Evolutionary conservation across 1,140 invertebrate species (phyloP).

Genomic region (Cyphomyrmex costatus): DNA sequence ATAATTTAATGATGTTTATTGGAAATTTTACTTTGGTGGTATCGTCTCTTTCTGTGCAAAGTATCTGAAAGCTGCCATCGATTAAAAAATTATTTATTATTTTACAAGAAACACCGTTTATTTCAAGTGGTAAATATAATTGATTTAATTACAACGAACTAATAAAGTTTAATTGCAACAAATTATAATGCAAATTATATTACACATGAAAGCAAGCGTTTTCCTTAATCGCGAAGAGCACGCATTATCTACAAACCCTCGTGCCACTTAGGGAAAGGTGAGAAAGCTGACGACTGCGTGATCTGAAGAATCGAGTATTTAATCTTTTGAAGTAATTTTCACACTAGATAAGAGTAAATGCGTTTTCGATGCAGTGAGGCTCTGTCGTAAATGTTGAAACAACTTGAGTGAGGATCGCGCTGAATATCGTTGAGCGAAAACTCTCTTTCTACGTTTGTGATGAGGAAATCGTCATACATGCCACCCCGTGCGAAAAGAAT

Average conservation of each 20-base stretch:
- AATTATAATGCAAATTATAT: neutral
- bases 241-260: neutral
- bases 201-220: neutral
- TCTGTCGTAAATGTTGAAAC: neutral
- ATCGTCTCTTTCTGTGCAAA: too few species aligned
- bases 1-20: neutral
- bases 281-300: neutral
- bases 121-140: too few species aligned
- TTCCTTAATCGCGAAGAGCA: neutral
- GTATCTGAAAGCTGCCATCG: too few species aligned
- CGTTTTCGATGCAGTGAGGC: neutral
- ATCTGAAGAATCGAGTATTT: neutral
- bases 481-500: neutral
- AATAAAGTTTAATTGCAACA: neutral
- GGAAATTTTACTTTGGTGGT: too few species aligned
- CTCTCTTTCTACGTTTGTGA: neutral
- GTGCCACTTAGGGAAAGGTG: neutral
- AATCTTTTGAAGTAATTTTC: neutral
- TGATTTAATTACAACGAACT: too few species aligned
- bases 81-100: too few species aligned
- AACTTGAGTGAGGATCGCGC: neutral
- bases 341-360: neutral
- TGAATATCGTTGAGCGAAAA: neutral
- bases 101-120: neutral
- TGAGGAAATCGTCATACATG: neutral